Percentiles rank a stretch among this genome's conserved stretches.
phyloP scores from a whole-genome alignment of 2,888 invertebrate species.

The Drosophila nigritarsus region DNA sequence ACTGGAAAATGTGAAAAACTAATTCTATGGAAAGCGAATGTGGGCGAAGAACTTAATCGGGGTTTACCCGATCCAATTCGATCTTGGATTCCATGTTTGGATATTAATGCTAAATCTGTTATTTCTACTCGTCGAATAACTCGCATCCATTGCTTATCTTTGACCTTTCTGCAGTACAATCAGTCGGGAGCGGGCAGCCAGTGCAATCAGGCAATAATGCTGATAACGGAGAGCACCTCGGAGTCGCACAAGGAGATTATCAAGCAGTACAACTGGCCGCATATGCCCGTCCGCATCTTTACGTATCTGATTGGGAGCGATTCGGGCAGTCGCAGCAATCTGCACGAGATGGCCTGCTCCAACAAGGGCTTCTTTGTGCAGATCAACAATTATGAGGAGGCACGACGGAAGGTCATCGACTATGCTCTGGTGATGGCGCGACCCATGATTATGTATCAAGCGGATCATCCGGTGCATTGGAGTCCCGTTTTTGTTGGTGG shows the following conservation, averaged over 20 bases:
- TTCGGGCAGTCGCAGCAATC: constrained; percentile 92
- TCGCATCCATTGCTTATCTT: neutral
- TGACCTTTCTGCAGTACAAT: constrained; percentile 88
- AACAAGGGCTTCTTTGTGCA: constrained; percentile 96
- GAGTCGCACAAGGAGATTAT: constrained; percentile 89
- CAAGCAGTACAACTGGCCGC: constrained; percentile 94
- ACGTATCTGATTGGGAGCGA: constrained; percentile 98
- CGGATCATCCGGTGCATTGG: constrained; percentile 97
- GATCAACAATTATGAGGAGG: constrained; percentile 94
- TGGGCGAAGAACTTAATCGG: neutral
- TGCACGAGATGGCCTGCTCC: constrained; percentile 97
- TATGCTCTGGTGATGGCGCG: constrained; percentile 97
- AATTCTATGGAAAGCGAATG: accelerated
- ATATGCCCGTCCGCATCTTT: constrained; percentile 97
- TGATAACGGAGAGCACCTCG: constrained; percentile 97
- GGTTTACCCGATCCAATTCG: too few relatives aligned
- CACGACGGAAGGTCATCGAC: constrained; percentile 96
- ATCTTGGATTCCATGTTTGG: neutral
- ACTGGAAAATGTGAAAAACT: neutral
- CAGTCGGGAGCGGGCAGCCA: constrained; percentile 94
- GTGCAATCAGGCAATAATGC: constrained; percentile 99
- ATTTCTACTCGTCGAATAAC: neutral
- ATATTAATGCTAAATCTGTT: neutral
- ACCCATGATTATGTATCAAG: constrained; percentile 97
- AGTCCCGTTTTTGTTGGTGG: constrained; percentile 95